A percentile compares a stretch with the other conserved stretches of the same genome.
Conservation (phyloP, 2,113 vertebrate genomes). For the Lasiurus borealis region DNA sequence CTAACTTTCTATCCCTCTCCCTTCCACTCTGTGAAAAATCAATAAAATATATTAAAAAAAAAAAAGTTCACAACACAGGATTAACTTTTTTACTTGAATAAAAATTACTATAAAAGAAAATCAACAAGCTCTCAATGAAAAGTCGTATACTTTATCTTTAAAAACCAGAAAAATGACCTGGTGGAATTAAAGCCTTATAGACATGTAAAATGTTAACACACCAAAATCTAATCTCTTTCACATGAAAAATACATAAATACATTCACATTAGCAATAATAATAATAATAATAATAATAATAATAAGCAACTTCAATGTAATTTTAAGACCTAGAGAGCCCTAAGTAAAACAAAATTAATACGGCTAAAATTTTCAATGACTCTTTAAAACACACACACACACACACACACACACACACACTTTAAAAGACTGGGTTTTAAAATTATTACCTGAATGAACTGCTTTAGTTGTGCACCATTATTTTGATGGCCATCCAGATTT, state of each 20-base stretch:
- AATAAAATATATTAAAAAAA: too few relatives aligned
- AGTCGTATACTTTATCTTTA: neutral
- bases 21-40: too few relatives aligned
- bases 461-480: conserved; percentile 92
- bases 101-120: conserved; percentile 31
- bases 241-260: neutral
- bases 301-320: conserved; percentile 43
- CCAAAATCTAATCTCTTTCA: conserved; percentile 4
- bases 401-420: neutral
- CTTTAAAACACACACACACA: neutral
- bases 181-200: conserved; percentile 7
- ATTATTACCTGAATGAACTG: conserved; percentile 94
- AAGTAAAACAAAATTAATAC: conserved; percentile 41
- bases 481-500: conserved; percentile 94
- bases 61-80: neutral
- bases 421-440: conserved; percentile 56
- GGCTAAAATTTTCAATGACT: conserved; percentile 36
- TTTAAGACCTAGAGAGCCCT: conserved; percentile 21
- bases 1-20: too few relatives aligned
- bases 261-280: neutral
- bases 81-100: conserved; percentile 19
- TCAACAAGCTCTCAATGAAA: conserved; percentile 57
- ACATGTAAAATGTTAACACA: conserved; percentile 26
- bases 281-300: conserved; percentile 31
- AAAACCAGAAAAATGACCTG: conserved; percentile 19